Base-by-base conservation (phyloP, 2,113 vertebrate genomes). In the Rhinoptilus africanus region DNA sequence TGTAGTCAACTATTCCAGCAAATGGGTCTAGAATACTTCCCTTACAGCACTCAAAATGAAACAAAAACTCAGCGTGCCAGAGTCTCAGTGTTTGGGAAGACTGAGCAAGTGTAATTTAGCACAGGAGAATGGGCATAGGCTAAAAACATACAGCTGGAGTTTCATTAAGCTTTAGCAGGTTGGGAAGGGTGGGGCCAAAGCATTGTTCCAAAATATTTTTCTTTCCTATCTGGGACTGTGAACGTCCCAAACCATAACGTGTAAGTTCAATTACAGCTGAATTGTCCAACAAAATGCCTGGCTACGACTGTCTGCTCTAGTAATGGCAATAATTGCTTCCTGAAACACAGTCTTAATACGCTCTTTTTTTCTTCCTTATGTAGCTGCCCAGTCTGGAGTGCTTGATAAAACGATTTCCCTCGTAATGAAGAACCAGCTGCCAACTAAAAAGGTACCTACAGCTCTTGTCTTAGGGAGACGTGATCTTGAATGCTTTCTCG, bases 371-470 rank as follows among this genome's bases (percentile, higher is more conserved):
- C 19, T 97, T 79, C 95, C 21, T 96, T 64, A 72, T 75, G 13
- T 75, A 99, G 99, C 99, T 96, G 99, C 99, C 75, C 99, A 99
- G 91, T 98, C 99, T 89, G 98, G 98, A 68, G 92, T 99, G 57
- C 98, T 99, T 47, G 98, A 99, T 91, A 98, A 97, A 97, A 99
- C 99, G 14, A 98, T 99, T 95, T 98, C 98, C 88, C 96, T 96
- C 96, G 86, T 99, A 48, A 98, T 99, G 98, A 99, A 99, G 97
- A 99, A 99, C 10, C 89, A 98, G 86, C 96, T 96, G 66, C 99
- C 99, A 87, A 97, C 96, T 82, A 98, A 98, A 76, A 99, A 98
- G 98, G 99, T 99, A 97, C 56, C 14, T 53, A 50, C 17, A 82
- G 20, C 28, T 69, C 27, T 91, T 59, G 13, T 39, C 30, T 48